These are phyloP conservation scores for Drosophila paulistorum DNA, from an alignment of 1,140 invertebrate species.

Conservation along the genomic window DNA sequence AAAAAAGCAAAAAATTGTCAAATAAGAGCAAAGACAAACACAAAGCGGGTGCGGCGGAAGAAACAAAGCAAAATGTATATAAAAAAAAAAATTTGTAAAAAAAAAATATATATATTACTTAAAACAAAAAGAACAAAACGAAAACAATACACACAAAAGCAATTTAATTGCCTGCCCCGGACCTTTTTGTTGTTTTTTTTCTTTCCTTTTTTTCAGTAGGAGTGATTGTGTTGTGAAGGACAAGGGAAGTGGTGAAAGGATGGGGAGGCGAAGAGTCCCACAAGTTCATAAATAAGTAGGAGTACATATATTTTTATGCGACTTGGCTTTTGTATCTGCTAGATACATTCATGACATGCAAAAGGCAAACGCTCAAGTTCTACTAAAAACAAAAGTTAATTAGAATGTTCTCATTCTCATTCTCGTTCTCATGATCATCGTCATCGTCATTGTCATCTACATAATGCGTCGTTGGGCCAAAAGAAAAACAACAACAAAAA, in stretches of 20 bases:
- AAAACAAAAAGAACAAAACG: slow-evolving; percentile 31
- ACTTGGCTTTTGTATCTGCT: slow-evolving; percentile 54
- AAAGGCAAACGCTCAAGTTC: slow-evolving; percentile 51
- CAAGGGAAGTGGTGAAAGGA: neutral
- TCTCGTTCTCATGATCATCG: neutral
- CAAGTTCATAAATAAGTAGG: slow-evolving; percentile 77
- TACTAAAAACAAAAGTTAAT: slow-evolving; percentile 79
- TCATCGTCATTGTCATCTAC: slow-evolving; percentile 8
- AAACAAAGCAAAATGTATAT: slow-evolving; percentile 20
- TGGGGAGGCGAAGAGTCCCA: slow-evolving; percentile 15
- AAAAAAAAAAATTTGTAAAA: neutral
- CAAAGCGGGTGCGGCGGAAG: slow-evolving; percentile 47
- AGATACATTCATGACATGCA: slow-evolving; percentile 63
- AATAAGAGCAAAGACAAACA: slow-evolving; percentile 78
- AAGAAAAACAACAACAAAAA: slow-evolving; percentile 33
- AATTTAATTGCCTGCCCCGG: slow-evolving; percentile 71
- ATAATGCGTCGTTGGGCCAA: slow-evolving; percentile 57
- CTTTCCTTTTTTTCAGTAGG: slow-evolving; percentile 55
- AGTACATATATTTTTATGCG: slow-evolving; percentile 49
- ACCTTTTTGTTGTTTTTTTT: slow-evolving; percentile 47
- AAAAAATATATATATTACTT: neutral
- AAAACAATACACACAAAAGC: slow-evolving; percentile 50
- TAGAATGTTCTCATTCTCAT: slow-evolving; percentile 69
- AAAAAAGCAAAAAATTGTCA: slow-evolving; percentile 58
- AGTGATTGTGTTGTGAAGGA: slow-evolving; percentile 57